A percentile compares a stretch with the other conserved stretches of the same genome.
Evolutionary conservation across 2,888 invertebrate species (phyloP).

Genomic region (Chrysotoxum bicinctum): DNA sequence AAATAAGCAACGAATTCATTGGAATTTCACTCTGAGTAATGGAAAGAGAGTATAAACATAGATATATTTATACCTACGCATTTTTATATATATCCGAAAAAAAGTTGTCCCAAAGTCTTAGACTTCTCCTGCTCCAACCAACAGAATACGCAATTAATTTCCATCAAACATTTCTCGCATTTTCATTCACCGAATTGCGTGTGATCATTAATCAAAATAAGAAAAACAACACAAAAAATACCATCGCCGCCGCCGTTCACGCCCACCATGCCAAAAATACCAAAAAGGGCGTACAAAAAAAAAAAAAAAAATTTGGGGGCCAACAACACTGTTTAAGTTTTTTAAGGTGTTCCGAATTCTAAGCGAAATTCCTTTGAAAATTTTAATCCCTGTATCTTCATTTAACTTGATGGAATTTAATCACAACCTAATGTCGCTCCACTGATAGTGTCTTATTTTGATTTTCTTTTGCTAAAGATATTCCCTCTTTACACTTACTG

Average conservation of each 20-base stretch:
- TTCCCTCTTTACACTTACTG: not conserved
- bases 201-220: constrained; percentile 66
- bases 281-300: no score
- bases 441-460: constrained; percentile 56
- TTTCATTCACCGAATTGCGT: constrained; percentile 59
- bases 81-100: no score
- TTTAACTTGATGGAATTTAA: constrained; percentile 64
- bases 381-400: constrained; percentile 59
- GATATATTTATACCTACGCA: not conserved
- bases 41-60: constrained; percentile 5
- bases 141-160: constrained; percentile 63
- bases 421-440: constrained; percentile 57
- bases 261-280: not conserved
- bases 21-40: constrained; percentile 62
- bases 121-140: not conserved
- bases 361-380: constrained; percentile 41
- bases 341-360: constrained; percentile 43
- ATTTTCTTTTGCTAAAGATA: not conserved
- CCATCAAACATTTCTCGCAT: constrained; percentile 65
- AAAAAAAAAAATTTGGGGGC: no score
- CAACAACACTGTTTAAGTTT: not conserved
- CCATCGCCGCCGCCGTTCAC: not conserved
- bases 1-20: constrained; percentile 25
- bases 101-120: constrained; percentile 5
- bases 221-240: constrained; percentile 25